Evolutionary conservation across 1,140 invertebrate genomes (phyloP), one percentile per base, ranked within the genome.

Genomic region (Proctacanthus coquilletti): DNA sequence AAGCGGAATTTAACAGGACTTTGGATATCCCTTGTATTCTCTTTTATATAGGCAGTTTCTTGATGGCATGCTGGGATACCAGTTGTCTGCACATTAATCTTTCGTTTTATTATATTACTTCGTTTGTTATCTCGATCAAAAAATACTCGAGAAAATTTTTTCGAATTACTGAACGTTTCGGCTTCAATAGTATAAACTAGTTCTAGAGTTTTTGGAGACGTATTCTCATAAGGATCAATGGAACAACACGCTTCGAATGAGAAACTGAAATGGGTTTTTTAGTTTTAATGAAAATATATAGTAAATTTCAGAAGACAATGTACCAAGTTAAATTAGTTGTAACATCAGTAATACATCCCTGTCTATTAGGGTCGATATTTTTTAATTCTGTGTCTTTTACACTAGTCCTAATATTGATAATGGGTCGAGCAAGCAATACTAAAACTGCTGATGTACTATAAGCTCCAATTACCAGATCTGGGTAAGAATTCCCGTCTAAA

Each of bases 401-500:
- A 18, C 71, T 69, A 6, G 80, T 83, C 45, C 72, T 71, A 21
- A 92, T 86, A 43, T 80, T 78, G 45, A 92, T 87, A 25, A 94
- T 89, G 32, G 86, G 86, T 42, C 86, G 69, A 1, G 86, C 72
- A 18, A 86, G 69, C 11, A 91, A 61, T 8, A 79, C 69, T 1
- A 84, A 42, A 15, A 46, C 52, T 0, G 53, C 48, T 4, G 57
- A 52, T 3, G 48, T 50, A 19, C 48, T 52, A 20, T 86, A 92
- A 18, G 88, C 85, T 36, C 91, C 91, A 18, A 89, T 71, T 14
- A 93, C 65, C 41, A 95, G 64, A 69, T 95, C 91, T 1, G 88
- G 84, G 64, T 95, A 96, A 10, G 79, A 81, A 62, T 96, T 95
- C 14, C 69, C 62, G 62, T 96, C 92, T 52, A 96, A 69, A 63